Evolutionary conservation across 2,888 invertebrate genomes (phyloP).

Genomic region (Autographa gamma): DNA sequence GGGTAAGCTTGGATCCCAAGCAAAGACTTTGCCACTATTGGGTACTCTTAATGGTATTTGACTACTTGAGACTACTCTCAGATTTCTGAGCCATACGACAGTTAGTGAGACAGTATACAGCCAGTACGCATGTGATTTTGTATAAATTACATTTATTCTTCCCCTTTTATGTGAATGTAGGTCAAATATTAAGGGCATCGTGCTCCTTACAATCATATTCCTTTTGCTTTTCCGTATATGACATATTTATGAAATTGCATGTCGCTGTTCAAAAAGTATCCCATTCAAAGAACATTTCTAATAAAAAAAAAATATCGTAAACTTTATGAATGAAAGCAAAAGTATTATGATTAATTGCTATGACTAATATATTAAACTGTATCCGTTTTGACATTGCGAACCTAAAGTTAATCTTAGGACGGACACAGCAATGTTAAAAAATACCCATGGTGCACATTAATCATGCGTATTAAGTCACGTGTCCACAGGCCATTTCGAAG

Average conservation of each 20-base stretch:
- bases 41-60: too few species aligned
- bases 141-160: neutral
- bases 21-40: too few species aligned
- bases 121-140: neutral
- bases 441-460: constrained; percentile 36
- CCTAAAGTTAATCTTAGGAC: constrained; percentile 5
- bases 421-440: constrained; percentile 25
- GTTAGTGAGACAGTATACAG: neutral
- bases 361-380: constrained; percentile 20
- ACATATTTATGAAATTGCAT: neutral
- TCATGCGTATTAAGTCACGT: constrained; percentile 44
- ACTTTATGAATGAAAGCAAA: constrained; percentile 17
- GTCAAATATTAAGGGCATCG: neutral
- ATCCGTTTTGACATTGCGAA: constrained; percentile 16
- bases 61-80: too few species aligned
- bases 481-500: constrained; percentile 52
- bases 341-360: neutral
- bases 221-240: neutral
- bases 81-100: neutral
- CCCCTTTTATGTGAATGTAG: neutral
- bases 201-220: neutral
- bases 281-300: neutral
- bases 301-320: neutral
- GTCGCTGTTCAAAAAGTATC: neutral
- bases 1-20: too few species aligned